Evolutionary conservation across 2,888 invertebrate species (phyloP).

Genomic region (Leptopilina drosophilae): DNA sequence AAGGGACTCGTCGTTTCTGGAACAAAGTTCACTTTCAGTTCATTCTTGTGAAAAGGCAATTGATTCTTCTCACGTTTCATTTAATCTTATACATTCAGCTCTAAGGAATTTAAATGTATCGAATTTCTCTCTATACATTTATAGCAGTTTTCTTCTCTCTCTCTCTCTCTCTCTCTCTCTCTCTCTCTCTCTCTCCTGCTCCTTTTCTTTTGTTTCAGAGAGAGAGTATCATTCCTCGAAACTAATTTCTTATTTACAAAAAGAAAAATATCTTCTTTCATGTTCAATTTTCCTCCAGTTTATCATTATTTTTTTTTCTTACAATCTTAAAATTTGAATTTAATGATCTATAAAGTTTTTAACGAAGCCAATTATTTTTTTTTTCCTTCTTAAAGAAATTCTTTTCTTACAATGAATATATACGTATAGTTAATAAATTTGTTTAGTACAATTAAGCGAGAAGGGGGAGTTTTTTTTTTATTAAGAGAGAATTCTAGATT

Average conservation of each 20-base stretch:
- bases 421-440: neutral
- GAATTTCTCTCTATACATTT: neutral
- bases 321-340: neutral
- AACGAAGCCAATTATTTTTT: neutral
- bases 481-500: neutral
- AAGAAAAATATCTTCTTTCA: slow-evolving; percentile 25
- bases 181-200: neutral
- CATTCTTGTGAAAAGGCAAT: slow-evolving; percentile 10
- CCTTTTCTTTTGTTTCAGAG: no score
- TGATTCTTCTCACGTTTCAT: slow-evolving; percentile 13
- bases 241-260: neutral
- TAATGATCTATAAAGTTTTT: neutral
- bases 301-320: neutral
- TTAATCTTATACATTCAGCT: slow-evolving; percentile 9
- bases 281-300: neutral
- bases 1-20: slow-evolving; percentile 76
- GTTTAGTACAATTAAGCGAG: neutral
- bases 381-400: no score
- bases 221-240: slow-evolving; percentile 10
- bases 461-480: neutral
- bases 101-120: slow-evolving; percentile 5
- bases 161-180: neutral
- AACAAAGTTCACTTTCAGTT: slow-evolving; percentile 51
- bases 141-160: neutral
- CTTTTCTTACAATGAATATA: no score